Percentiles rank a stretch among this genome's conserved stretches.
phyloP scores from a whole-genome alignment of 2,888 invertebrate species.

The Beris chalybata region DNA sequence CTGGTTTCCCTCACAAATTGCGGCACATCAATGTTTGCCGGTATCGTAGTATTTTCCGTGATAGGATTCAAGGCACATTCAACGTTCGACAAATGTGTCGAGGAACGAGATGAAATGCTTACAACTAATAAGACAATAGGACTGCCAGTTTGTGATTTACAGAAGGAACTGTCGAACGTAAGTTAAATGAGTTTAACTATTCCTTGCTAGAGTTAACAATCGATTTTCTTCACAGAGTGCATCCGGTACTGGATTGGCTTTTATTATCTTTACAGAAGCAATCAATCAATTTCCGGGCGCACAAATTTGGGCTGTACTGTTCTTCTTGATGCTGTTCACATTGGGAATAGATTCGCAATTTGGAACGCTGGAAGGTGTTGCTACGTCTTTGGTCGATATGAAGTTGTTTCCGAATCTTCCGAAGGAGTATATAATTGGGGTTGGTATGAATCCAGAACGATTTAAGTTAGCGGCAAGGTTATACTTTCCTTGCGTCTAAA shows the following conservation, averaged over 20 bases:
- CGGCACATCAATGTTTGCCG: conserved; percentile 95
- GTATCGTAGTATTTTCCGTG: conserved; percentile 93
- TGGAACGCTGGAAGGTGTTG: conserved; percentile 92
- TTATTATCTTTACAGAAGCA: conserved; percentile 97
- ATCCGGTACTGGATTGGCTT: conserved; percentile 93
- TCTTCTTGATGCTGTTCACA: conserved; percentile 96
- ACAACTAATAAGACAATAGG: conserved; percentile 65
- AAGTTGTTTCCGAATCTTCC: conserved; percentile 88
- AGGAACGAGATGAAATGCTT: conserved; percentile 58
- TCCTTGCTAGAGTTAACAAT: conserved; percentile 1
- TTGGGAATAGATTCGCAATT: conserved; percentile 96
- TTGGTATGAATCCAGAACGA: conserved; percentile 42
- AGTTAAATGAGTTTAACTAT: conserved; percentile 52
- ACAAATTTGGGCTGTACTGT: conserved; percentile 93
- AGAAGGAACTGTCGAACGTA: conserved; percentile 87
- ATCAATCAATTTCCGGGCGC: conserved; percentile 97
- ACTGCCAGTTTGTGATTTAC: conserved; percentile 76
- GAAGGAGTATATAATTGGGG: conserved; percentile 85
- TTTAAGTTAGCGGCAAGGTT: background rate
- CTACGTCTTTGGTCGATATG: conserved; percentile 94
- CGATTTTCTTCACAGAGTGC: conserved; percentile 70
- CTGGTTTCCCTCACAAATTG: conserved; percentile 92
- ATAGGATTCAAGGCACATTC: conserved; percentile 81
- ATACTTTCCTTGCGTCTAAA: background rate
- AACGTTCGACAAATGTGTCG: conserved; percentile 53